Conservation (phyloP, 2,888 invertebrate species). For the Camponotus fellah region DNA sequence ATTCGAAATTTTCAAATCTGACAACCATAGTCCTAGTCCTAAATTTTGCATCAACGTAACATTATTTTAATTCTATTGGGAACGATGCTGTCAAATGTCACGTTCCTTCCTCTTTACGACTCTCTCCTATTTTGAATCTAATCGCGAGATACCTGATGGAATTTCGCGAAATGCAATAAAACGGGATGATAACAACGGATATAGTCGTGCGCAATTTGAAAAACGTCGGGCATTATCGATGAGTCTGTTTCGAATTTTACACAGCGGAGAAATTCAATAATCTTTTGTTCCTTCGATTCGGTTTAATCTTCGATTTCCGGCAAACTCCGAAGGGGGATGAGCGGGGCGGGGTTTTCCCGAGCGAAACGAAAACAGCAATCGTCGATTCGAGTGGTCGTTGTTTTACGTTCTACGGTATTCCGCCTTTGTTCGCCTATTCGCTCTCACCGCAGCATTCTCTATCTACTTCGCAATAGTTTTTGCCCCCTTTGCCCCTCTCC, state of each 20-base stretch:
- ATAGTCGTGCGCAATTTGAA: background rate
- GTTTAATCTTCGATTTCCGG: constrained; percentile 56
- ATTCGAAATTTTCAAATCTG: too few species aligned
- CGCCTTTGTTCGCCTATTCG: constrained; percentile 26
- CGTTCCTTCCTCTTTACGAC: background rate
- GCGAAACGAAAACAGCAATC: constrained; percentile 57
- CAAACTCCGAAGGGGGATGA: constrained; percentile 22
- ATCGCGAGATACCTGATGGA: background rate
- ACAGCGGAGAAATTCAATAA: constrained; percentile 46
- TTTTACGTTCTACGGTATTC: constrained; percentile 50
- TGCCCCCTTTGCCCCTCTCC: background rate
- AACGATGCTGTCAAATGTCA: background rate
- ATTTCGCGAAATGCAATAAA: background rate
- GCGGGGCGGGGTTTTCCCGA: constrained; percentile 28
- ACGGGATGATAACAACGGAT: background rate
- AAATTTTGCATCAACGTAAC: background rate
- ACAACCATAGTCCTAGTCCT: too few species aligned
- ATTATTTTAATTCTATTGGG: background rate
- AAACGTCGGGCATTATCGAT: constrained; percentile 28
- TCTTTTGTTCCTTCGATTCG: constrained; percentile 50
- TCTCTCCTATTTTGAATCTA: background rate
- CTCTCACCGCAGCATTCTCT: constrained; percentile 27
- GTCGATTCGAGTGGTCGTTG: constrained; percentile 52
- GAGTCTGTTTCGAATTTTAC: constrained; percentile 50
- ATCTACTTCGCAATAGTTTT: constrained; percentile 49